Percentiles rank a stretch among this genome's conserved stretches.
Evolutionary conservation across 37 sponge, comb jelly and placozoan genomes (phyloP).

Genomic region (Beroe forskalii): DNA sequence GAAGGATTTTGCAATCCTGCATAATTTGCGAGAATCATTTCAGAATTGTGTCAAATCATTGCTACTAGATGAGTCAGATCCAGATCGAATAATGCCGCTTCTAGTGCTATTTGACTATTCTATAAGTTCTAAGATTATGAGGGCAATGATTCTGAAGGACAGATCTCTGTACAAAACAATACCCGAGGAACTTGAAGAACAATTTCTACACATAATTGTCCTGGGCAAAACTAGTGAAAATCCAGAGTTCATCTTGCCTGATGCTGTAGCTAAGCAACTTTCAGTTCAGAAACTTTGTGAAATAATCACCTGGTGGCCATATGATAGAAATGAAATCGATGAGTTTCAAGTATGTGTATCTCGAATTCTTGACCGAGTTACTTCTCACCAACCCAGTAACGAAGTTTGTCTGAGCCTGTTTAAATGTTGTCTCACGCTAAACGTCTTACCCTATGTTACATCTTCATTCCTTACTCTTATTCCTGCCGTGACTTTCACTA

Average conservation of each 20-base stretch:
- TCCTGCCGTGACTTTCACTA: neutral
- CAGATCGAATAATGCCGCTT: neutral
- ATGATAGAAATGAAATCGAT: neutral
- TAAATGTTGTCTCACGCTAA: neutral
- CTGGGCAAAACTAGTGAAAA: conserved; percentile 6
- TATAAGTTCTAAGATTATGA: neutral
- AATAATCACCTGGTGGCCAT: conserved; percentile 1
- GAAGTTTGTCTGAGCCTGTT: neutral
- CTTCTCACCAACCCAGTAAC: neutral
- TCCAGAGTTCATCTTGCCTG: neutral
- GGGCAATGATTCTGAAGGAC: neutral
- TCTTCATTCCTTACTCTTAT: neutral
- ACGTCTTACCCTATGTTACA: neutral
- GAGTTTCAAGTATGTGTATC: neutral
- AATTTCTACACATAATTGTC: conserved; percentile 5
- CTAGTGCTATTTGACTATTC: neutral
- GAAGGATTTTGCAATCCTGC: neutral
- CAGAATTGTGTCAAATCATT: neutral
- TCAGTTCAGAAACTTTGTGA: conserved; percentile 23
- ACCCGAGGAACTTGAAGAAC: neutral
- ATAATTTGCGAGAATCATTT: neutral
- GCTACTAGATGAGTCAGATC: neutral
- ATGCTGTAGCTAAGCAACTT: neutral
- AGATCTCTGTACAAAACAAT: neutral
- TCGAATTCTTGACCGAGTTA: neutral